phyloP scores from a whole-genome alignment of 2,888 invertebrate genomes.

The Dascillus cervinus region DNA sequence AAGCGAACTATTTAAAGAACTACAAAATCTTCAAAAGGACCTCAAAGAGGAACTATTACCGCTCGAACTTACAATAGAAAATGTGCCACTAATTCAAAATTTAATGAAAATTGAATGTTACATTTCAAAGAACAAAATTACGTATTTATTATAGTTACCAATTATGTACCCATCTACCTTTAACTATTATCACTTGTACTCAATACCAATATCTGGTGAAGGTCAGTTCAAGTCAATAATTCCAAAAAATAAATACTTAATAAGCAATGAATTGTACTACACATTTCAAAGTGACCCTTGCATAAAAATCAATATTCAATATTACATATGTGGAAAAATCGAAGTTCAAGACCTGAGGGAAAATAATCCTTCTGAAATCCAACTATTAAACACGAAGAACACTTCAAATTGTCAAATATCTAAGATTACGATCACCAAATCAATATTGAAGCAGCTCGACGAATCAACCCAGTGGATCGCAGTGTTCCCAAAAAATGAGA shows the following conservation, averaged over 20 bases:
- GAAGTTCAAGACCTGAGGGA: background rate
- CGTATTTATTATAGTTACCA: background rate
- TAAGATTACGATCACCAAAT: background rate
- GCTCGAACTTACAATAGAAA: background rate
- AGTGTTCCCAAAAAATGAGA: background rate
- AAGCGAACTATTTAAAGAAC: constrained; percentile 5
- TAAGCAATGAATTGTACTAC: constrained; percentile 1
- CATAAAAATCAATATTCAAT: background rate
- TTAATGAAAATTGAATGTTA: background rate
- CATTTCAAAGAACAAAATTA: background rate
- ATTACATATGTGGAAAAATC: background rate
- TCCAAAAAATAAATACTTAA: background rate
- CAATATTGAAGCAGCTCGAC: background rate
- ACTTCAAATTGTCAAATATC: background rate
- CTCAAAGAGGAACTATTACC: background rate
- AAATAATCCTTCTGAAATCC: background rate
- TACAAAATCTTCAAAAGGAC: constrained; percentile 1
- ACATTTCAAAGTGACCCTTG: constrained; percentile 1
- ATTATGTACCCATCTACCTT: background rate
- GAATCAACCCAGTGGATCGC: background rate
- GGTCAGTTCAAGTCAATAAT: constrained; percentile 1
- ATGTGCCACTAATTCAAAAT: background rate
- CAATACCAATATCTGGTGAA: background rate
- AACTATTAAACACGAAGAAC: constrained; percentile 1
- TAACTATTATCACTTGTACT: background rate